Conservation (phyloP, 2,113 vertebrate species). For the Calypte anna region DNA sequence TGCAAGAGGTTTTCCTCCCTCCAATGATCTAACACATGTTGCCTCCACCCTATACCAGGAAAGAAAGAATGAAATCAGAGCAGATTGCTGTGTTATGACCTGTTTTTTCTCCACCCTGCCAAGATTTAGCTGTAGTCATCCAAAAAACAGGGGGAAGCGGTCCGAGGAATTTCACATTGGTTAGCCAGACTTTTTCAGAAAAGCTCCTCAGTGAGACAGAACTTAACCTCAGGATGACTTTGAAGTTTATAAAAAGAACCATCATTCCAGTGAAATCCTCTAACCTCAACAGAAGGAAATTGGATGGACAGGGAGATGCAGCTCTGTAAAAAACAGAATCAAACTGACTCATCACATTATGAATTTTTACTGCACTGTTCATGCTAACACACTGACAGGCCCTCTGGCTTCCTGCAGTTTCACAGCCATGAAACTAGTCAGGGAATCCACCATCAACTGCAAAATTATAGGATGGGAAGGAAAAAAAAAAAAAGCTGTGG, state of each 20-base stretch:
- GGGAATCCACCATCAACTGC: constrained; percentile 29
- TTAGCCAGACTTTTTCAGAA: constrained; percentile 51
- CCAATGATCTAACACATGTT: constrained; percentile 16
- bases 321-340: constrained; percentile 66
- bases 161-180: constrained; percentile 41
- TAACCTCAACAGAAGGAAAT: constrained; percentile 65
- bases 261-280: constrained; percentile 67
- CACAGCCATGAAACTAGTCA: constrained; percentile 41
- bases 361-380: constrained; percentile 59
- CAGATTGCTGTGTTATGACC: constrained; percentile 50
- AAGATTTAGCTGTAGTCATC: constrained; percentile 39
- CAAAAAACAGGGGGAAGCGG: constrained; percentile 40
- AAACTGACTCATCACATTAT: constrained; percentile 73
- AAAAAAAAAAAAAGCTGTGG: background rate
- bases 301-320: constrained; percentile 65
- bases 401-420: constrained; percentile 67
- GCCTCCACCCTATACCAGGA: constrained; percentile 34
- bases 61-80: constrained; percentile 53
- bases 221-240: constrained; percentile 70
- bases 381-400: constrained; percentile 59
- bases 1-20: constrained; percentile 27
- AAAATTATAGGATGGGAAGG: constrained; percentile 15
- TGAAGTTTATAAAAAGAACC: constrained; percentile 77
- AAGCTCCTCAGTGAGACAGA: constrained; percentile 53
- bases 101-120: constrained; percentile 35